These are phyloP conservation scores for Lithophane leautieri DNA, from an alignment of 2,888 invertebrate species.

Conservation along the genomic window DNA sequence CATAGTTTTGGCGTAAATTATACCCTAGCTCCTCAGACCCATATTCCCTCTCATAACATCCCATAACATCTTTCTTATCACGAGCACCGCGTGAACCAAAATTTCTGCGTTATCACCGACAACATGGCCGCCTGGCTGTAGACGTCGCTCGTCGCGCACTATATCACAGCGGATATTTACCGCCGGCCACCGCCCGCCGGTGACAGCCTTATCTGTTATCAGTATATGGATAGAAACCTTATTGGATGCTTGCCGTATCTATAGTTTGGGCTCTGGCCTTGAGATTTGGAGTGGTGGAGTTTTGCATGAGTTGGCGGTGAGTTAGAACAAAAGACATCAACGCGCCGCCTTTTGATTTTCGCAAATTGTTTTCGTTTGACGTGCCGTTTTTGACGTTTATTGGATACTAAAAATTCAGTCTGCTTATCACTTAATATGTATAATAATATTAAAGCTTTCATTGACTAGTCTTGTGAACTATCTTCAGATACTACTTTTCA, in stretches of 20 bases:
- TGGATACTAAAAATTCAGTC: neutral
- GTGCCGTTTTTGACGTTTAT: neutral
- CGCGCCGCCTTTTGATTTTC: neutral
- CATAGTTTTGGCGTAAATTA: no score
- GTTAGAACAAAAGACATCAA: slow-evolving; percentile 33
- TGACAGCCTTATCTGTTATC: slow-evolving; percentile 89
- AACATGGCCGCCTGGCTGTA: slow-evolving; percentile 68
- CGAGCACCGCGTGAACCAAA: slow-evolving; percentile 52
- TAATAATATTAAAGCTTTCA: neutral
- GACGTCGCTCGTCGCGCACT: slow-evolving; percentile 79
- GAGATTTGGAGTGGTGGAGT: slow-evolving; percentile 67
- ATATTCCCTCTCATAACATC: neutral
- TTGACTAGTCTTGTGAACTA: neutral
- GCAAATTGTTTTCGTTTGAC: neutral
- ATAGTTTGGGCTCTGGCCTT: slow-evolving; percentile 78
- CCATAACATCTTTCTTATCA: slow-evolving; percentile 46
- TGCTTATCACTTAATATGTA: neutral
- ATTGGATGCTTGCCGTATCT: slow-evolving; percentile 78
- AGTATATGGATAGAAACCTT: slow-evolving; percentile 85
- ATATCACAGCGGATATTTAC: slow-evolving; percentile 86
- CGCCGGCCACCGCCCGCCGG: slow-evolving; percentile 84
- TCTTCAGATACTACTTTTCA: neutral
- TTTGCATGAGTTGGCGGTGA: slow-evolving; percentile 41
- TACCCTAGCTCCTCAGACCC: no score
- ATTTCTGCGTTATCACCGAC: slow-evolving; percentile 65